Base-by-base conservation (phyloP, 2,113 vertebrate species). In the Eulacestoma nigropectus region DNA sequence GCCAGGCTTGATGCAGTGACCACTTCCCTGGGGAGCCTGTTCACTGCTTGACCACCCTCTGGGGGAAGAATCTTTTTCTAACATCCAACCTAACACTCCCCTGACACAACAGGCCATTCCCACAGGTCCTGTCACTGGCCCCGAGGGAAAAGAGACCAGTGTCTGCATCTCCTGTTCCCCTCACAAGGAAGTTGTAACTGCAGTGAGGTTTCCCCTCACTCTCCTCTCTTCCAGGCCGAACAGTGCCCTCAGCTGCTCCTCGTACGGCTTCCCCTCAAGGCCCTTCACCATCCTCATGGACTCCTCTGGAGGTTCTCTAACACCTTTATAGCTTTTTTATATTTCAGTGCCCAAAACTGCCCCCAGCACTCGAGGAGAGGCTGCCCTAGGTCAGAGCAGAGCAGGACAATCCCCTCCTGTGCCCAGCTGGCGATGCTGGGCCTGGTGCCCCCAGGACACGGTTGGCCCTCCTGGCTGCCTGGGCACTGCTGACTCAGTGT, bases 371-470 rank as follows among this genome's bases (percentile, higher is more conserved):
- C 0, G 0, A 55, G 70, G 39, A 53, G 64, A 69, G 39, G 73
- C 32, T 0, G 1, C 11, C 14, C 39, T 33, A 69, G 55, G 32
- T 30, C 9, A 69, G 63, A 62, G 63, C n/a, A 76, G 62, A 62
- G 41, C 0, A 2, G 41, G 47, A 33, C 72, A 49, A 47, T 42
- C n/a, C 41, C 55, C 41, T 68, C 41, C 53, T n/a, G 47, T 10
- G 33, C 23, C 13, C 0, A 0, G 52, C 32, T 37, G 26, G 53
- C 2, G 1, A 21, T 39, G 33, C 64, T 39, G 16, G 4, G 29
- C 35, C 17, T 47, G n/a, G 23, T 60, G 64, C 46, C 37, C 25
- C 74, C 27, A 46, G 39, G 46, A 33, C 55, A 20, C 1, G 10
- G 41, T 5, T 44, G 60, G 13, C 20, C 9, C 29, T 60, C 46